A percentile compares a stretch with the other conserved stretches of the same genome.
Evolutionary conservation across 1,140 invertebrate species (phyloP).

Genomic region (Scylla paramamosain): DNA sequence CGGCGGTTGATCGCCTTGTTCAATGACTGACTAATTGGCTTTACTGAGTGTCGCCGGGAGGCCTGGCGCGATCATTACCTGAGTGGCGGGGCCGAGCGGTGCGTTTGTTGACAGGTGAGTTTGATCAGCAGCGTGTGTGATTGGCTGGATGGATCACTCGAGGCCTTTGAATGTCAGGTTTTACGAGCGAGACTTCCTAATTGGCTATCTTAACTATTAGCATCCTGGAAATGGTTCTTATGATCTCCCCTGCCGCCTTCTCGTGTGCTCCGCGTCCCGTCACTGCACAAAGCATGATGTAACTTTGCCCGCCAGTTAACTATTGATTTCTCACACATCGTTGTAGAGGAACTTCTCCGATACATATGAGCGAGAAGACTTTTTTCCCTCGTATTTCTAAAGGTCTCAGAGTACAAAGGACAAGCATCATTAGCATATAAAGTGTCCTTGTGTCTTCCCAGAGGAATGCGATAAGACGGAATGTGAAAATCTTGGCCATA

Average conservation of each 20-base stretch:
- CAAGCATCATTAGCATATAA: neutral
- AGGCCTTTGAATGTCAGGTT: neutral
- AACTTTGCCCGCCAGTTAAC: too few species aligned
- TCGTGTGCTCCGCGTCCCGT: too few species aligned
- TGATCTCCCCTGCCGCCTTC: neutral
- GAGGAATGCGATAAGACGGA: neutral
- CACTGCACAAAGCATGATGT: too few species aligned
- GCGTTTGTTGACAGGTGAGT: constrained; percentile 1
- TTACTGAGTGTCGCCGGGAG: neutral
- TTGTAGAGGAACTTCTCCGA: too few species aligned
- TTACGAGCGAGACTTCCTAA: neutral
- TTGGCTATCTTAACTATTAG: neutral
- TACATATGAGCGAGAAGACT: too few species aligned
- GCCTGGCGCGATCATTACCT: neutral
- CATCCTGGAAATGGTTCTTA: neutral
- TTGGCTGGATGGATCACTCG: neutral
- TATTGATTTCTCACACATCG: too few species aligned
- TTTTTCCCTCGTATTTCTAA: too few species aligned
- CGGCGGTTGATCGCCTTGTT: constrained; percentile 1
- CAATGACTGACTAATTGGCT: neutral
- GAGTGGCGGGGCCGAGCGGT: neutral
- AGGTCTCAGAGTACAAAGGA: too few species aligned
- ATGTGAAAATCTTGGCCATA: neutral
- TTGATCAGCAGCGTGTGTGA: neutral
- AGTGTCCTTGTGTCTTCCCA: neutral